Percentiles rank a stretch among this genome's conserved stretches.
Evolutionary conservation across 2,888 invertebrate species (phyloP).

Genomic region (Aleiodes leptofemur): DNA sequence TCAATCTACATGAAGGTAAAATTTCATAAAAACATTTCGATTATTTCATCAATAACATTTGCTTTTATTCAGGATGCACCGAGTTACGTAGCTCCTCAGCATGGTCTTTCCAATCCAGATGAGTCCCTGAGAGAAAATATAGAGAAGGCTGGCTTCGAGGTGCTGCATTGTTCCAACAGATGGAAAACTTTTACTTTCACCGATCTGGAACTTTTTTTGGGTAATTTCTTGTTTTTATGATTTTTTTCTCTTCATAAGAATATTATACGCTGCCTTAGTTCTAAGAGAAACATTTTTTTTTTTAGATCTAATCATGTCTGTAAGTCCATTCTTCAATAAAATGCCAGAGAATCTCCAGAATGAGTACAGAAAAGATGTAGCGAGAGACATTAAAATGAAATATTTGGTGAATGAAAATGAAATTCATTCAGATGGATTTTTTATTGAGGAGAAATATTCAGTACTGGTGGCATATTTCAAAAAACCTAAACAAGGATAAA

Average conservation of each 20-base stretch:
- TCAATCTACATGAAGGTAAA: constrained; percentile 78
- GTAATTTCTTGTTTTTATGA: constrained; percentile 70
- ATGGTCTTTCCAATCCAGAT: constrained; percentile 79
- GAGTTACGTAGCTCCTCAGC: constrained; percentile 82
- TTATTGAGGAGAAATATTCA: too few relatives aligned
- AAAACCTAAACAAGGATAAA: too few relatives aligned
- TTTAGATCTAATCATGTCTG: background rate
- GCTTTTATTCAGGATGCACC: constrained; percentile 77
- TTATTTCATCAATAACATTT: background rate
- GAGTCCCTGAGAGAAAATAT: constrained; percentile 78
- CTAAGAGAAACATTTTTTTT: background rate
- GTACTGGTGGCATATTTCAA: too few relatives aligned
- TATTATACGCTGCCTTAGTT: too few relatives aligned
- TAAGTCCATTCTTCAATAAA: too few relatives aligned
- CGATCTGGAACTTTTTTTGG: constrained; percentile 78
- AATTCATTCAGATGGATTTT: too few relatives aligned
- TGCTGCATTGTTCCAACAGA: constrained; percentile 79
- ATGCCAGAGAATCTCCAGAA: too few relatives aligned
- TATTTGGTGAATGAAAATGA: too few relatives aligned
- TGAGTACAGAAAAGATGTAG: too few relatives aligned
- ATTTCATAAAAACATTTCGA: background rate
- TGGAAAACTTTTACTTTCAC: constrained; percentile 79
- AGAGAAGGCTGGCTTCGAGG: constrained; percentile 79
- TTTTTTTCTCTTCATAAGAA: too few relatives aligned
- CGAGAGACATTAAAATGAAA: too few relatives aligned